A percentile compares a stretch with the other conserved stretches of the same genome.
phyloP scores from a whole-genome alignment of 2,797 vertebrate species.

The Capromys pilorides region DNA sequence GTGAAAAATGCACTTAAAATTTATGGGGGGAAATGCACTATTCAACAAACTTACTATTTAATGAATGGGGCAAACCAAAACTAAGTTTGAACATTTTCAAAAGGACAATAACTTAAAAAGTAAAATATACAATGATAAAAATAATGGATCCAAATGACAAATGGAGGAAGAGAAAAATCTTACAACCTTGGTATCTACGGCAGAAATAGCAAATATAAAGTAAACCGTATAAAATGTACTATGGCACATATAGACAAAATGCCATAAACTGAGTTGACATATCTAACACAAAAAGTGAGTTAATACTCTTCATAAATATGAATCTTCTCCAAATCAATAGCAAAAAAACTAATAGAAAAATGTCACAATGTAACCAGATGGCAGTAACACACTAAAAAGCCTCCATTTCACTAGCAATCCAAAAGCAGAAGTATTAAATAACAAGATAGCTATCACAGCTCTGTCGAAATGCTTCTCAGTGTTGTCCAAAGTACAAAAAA shows the following conservation, averaged over 20 bases:
- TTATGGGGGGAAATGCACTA: neutral
- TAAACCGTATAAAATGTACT: neutral
- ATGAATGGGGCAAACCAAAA: neutral
- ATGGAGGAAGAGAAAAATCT: neutral
- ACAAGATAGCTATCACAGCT: neutral
- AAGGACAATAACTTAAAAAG: conserved; percentile 26
- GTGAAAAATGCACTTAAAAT: neutral
- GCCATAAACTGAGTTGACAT: conserved; percentile 24
- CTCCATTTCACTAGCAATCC: conserved; percentile 8
- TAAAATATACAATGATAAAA: conserved; percentile 46
- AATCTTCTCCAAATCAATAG: conserved; percentile 36
- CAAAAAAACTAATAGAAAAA: conserved; percentile 4
- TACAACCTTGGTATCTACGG: conserved; percentile 29
- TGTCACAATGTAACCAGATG: conserved; percentile 16
- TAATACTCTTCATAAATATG: conserved; percentile 10
- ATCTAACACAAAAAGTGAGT: conserved; percentile 30
- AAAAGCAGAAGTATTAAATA: conserved; percentile 48
- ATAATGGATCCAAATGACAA: neutral
- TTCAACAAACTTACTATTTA: conserved; percentile 20
- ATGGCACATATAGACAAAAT: conserved; percentile 25
- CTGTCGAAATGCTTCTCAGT: conserved; percentile 16
- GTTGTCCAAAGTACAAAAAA: neutral
- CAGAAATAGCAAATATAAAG: conserved; percentile 37
- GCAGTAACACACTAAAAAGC: conserved; percentile 22
- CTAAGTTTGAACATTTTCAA: neutral